Percentiles rank a stretch among this genome's conserved stretches.
Evolutionary conservation across 2,888 invertebrate genomes (phyloP).

Genomic region (Meliscaeva auricollis): DNA sequence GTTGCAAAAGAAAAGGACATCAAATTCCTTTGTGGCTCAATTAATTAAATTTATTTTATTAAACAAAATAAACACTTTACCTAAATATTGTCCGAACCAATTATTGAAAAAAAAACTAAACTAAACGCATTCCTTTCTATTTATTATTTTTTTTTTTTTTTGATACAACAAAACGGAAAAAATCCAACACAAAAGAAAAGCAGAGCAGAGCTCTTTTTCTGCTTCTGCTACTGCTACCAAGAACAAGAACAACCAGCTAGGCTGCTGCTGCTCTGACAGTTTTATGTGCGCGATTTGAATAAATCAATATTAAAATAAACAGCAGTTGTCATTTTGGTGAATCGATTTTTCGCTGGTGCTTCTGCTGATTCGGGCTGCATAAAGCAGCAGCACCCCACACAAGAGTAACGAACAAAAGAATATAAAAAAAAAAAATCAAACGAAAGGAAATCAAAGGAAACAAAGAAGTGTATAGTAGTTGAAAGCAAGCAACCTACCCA

Average conservation of each 20-base stretch:
- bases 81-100: constrained; percentile 1
- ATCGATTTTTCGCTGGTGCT: constrained; percentile 77
- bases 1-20: constrained; percentile 5
- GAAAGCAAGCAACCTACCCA: constrained; percentile 75
- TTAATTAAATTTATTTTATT: not conserved
- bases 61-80: not conserved
- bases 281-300: constrained; percentile 72
- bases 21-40: not conserved
- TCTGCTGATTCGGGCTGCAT: constrained; percentile 52
- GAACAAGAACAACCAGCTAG: constrained; percentile 13
- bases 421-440: constrained; percentile 83
- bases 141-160: constrained; percentile 45
- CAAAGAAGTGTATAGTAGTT: constrained; percentile 58
- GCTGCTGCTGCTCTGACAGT: constrained; percentile 54
- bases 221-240: constrained; percentile 18
- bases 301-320: constrained; percentile 78
- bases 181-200: constrained; percentile 44
- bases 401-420: constrained; percentile 33
- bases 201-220: constrained; percentile 24
- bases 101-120: not conserved
- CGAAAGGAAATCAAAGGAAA: constrained; percentile 81
- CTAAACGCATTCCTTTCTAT: constrained; percentile 22
- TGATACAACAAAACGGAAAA: constrained; percentile 42
- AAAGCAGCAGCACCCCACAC: constrained; percentile 21
- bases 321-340: constrained; percentile 75